Percentiles rank a stretch among this genome's conserved stretches.
Conservation (phyloP, 2,888 invertebrate species). For the Selenia dentaria region DNA sequence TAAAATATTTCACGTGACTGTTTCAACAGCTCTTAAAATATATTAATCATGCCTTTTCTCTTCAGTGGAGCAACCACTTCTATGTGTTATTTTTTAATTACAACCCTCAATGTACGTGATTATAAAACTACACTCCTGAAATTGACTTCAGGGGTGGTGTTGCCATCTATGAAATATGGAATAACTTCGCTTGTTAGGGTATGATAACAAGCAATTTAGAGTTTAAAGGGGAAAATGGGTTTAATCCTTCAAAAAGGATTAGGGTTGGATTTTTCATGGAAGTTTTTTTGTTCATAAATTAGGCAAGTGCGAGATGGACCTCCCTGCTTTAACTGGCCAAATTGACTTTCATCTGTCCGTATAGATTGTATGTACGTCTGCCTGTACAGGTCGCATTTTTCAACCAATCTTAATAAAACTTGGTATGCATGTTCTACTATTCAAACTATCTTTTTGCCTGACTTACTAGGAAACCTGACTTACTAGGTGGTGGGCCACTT, state of each 20-base stretch:
- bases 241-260: no score
- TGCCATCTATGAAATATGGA: neutral
- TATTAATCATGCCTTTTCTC: constrained; percentile 23
- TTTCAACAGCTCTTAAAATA: constrained; percentile 21
- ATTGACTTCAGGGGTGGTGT: neutral
- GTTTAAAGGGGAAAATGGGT: neutral
- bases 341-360: no score
- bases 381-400: no score
- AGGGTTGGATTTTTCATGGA: no score
- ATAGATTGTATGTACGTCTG: no score
- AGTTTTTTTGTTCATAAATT: no score
- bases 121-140: constrained; percentile 8
- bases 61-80: constrained; percentile 13
- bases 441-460: neutral
- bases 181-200: neutral
- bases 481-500: no score
- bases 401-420: no score
- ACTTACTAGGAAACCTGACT: no score
- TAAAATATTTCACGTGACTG: no score
- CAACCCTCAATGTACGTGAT: constrained; percentile 8
- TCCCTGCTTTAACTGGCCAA: no score
- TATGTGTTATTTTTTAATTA: constrained; percentile 34
- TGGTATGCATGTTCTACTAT: no score
- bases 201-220: constrained; percentile 1
- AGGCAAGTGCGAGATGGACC: neutral